Evolutionary conservation across 2,888 invertebrate species (phyloP).

Genomic region (Agrotis clavis): DNA sequence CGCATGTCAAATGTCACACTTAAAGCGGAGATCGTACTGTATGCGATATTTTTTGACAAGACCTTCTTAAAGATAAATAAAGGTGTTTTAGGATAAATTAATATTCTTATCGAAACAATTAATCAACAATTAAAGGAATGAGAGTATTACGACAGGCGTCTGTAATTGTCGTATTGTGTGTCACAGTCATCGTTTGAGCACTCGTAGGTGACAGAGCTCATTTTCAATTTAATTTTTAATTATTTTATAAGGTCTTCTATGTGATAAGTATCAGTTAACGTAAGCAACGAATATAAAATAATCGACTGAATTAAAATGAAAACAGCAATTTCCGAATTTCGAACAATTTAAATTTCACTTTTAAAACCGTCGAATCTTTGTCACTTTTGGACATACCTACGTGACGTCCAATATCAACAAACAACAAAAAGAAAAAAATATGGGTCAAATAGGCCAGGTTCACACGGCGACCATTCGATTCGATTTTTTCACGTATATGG

Average conservation of each 20-base stretch:
- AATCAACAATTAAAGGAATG: conserved; percentile 30
- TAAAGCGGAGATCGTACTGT: conserved; percentile 6
- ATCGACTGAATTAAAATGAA: background rate
- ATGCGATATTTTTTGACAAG: conserved; percentile 4
- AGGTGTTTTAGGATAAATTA: conserved; percentile 3
- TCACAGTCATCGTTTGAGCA: conserved; percentile 3
- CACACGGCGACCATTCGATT: too few relatives aligned
- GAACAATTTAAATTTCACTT: background rate
- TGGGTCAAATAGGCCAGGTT: too few relatives aligned
- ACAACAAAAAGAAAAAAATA: too few relatives aligned
- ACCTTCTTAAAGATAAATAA: conserved; percentile 12
- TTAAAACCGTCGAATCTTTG: too few relatives aligned
- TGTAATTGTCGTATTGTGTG: conserved; percentile 12
- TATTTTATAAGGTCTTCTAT: background rate
- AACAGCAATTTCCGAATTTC: background rate
- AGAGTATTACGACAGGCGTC: conserved; percentile 3
- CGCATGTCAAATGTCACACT: conserved; percentile 29
- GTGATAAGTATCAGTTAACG: background rate
- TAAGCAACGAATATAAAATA: background rate
- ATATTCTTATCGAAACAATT: conserved; percentile 26
- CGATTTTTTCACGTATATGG: too few relatives aligned
- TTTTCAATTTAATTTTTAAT: background rate
- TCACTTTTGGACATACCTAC: too few relatives aligned
- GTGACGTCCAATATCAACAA: too few relatives aligned
- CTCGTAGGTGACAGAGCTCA: background rate